Evolutionary conservation across 2,888 invertebrate genomes (phyloP), one percentile per base, ranked within the genome.

Genomic region (Augiades crinisus): DNA sequence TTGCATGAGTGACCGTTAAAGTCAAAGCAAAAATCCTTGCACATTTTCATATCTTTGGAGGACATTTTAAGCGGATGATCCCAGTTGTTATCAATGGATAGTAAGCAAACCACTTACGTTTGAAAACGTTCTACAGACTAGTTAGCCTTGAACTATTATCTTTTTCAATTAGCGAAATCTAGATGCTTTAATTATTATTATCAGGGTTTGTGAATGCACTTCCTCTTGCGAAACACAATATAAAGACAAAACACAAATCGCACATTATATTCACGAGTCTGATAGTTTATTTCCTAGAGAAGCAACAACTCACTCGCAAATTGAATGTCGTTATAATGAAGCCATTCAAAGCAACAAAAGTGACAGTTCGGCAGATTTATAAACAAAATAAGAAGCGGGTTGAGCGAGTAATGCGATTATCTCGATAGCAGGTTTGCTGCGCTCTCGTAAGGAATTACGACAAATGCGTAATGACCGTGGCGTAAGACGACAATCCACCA

Each of bases 371-470:
- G 8, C 3, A 19, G 55, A 58, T 55, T 61, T 56, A 53, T 56
- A 54, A 52, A 59, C 54, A 58, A 57, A 61, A 60, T 63, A 60
- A 63, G 62, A 59, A 62, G 57, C 61, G 55, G 61, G 63, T 59
- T 57, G 38, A 60, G 55, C 55, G 55, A 59, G 57, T 58, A 61
- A 63, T 60, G 59, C 63, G 64, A 71, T 78, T 74, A 74, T 67
- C 70, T 74, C 61, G 68, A 64, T 60, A 67, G 66, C 70, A 60
- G 65, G 72, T 75, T 77, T 61, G 72, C 72, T 75, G 59, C 74
- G 75, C 78, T 80, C 78, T 81, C 77, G 71, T 78, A 77, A 78
- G 73, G 78, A 75, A 79, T 84, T 79, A 78, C 78, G 68, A 72
- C 78, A 76, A 81, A 82, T 74, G 72, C 77, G 76, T 84, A 84